Percentiles rank a stretch among this genome's conserved stretches.
Conservation (phyloP, 1,140 invertebrate species). For the Uloborus diversus region DNA sequence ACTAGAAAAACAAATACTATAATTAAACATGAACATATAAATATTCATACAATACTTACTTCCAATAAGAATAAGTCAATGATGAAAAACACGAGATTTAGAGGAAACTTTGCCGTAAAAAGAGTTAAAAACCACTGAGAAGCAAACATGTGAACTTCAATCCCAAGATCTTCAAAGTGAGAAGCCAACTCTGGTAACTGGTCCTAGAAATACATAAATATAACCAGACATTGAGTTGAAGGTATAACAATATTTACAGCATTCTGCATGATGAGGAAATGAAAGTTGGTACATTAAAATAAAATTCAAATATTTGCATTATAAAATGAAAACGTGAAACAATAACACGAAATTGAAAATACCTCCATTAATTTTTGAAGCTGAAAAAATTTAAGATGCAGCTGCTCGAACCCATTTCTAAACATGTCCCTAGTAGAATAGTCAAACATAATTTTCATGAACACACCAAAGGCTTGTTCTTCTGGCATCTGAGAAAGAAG, state of each 20-base stretch:
- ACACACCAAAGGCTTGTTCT: slow-evolving; percentile 97
- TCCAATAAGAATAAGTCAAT: slow-evolving; percentile 89
- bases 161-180: slow-evolving; percentile 84
- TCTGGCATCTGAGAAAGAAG: slow-evolving; percentile 88
- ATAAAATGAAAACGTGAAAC: no score
- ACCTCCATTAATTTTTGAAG: slow-evolving; percentile 94
- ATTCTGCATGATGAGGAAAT: no score
- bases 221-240: neutral
- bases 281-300: no score
- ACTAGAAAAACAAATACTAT: neutral
- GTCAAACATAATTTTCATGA: slow-evolving; percentile 97
- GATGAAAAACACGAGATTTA: slow-evolving; percentile 97
- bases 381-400: slow-evolving; percentile 95
- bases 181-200: slow-evolving; percentile 87
- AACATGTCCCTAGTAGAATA: slow-evolving; percentile 94
- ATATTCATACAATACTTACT: no score
- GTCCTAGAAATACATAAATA: slow-evolving; percentile 70
- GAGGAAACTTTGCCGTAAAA: slow-evolving; percentile 99
- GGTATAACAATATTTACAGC: neutral
- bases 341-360: slow-evolving; percentile 33
- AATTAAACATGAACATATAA: neutral
- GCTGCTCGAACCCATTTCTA: slow-evolving; percentile 94
- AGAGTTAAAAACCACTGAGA: slow-evolving; percentile 99
- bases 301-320: no score
- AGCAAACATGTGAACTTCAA: slow-evolving; percentile 98